These are phyloP conservation scores for Alligator mississippiensis DNA, from an alignment of 2,113 vertebrate genomes.

Conservation along the genomic window DNA sequence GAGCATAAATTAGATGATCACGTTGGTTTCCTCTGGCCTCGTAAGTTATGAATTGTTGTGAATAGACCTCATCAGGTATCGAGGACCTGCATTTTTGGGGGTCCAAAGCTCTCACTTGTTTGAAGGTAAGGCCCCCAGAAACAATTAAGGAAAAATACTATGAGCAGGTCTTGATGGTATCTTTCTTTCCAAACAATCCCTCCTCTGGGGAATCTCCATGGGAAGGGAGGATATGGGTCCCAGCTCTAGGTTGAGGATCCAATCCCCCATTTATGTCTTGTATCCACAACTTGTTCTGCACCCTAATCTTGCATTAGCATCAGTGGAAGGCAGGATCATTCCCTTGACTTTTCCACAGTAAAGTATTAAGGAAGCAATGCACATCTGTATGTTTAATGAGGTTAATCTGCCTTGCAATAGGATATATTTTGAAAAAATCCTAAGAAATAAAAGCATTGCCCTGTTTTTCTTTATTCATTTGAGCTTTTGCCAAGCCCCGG, in stretches of 20 bases:
- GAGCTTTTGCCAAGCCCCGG: neutral
- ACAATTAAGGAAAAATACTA: neutral
- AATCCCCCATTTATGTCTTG: neutral
- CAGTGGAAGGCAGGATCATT: neutral
- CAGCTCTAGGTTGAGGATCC: neutral
- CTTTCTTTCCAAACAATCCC: neutral
- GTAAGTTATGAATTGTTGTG: neutral
- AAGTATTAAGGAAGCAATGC: neutral
- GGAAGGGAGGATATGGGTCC: neutral
- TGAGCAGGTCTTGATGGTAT: neutral
- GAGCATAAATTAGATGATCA: too few relatives aligned
- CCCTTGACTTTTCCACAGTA: fast-evolving
- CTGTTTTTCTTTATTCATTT: neutral
- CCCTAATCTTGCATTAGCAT: too few relatives aligned
- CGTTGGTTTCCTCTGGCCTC: too few relatives aligned
- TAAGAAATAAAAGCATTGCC: neutral
- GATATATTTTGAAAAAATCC: neutral
- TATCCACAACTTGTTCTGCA: too few relatives aligned
- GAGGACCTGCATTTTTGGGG: neutral
- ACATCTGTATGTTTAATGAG: neutral
- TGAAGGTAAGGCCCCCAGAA: neutral
- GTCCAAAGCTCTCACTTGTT: neutral
- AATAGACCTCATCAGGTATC: neutral
- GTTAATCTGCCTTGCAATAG: neutral
- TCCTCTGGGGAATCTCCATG: neutral